Percentiles rank a stretch among this genome's conserved stretches.
These are phyloP conservation scores for Salminus brasiliensis DNA, from an alignment of 2,113 vertebrate genomes.

Conservation along the genomic window DNA sequence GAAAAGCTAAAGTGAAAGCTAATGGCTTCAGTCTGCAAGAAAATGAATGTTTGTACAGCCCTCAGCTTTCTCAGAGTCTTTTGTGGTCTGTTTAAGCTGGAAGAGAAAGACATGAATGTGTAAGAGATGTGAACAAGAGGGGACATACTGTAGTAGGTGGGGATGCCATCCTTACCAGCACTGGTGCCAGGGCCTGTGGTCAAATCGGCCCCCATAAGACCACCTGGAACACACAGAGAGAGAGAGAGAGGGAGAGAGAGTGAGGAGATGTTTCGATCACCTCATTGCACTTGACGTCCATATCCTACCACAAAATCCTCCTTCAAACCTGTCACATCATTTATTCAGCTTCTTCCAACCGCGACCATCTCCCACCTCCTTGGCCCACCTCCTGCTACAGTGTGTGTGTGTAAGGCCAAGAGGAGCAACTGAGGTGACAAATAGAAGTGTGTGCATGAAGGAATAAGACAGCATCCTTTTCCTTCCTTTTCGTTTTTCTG, in stretches of 20 bases:
- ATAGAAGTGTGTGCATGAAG: conserved; percentile 31
- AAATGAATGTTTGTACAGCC: conserved; percentile 36
- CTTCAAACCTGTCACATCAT: conserved; percentile 35
- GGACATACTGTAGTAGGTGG: conserved; percentile 62
- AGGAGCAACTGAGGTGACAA: conserved; percentile 20
- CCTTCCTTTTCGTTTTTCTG: conserved; percentile 30
- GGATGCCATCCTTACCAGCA: conserved; percentile 88
- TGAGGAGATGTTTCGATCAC: conserved; percentile 42
- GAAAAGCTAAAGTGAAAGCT: conserved; percentile 10
- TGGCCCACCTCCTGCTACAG: neutral
- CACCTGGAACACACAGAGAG: conserved; percentile 81
- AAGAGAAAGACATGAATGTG: conserved; percentile 32
- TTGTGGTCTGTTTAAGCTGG: conserved; percentile 20
- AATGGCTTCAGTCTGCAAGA: conserved; percentile 19
- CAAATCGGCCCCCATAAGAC: conserved; percentile 99
- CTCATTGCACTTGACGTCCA: conserved; percentile 27
- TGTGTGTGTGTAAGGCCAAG: neutral
- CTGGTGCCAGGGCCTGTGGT: conserved; percentile 98
- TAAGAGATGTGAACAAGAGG: conserved; percentile 42
- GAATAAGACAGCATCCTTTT: conserved; percentile 37
- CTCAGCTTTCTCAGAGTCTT: conserved; percentile 9
- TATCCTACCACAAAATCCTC: conserved; percentile 25
- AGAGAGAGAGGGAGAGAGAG: conserved; percentile 43
- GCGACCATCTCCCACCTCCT: conserved; percentile 5
- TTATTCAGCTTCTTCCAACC: conserved; percentile 25